phyloP scores from a whole-genome alignment of 2,113 vertebrate species.

The Aegithalos caudatus region DNA sequence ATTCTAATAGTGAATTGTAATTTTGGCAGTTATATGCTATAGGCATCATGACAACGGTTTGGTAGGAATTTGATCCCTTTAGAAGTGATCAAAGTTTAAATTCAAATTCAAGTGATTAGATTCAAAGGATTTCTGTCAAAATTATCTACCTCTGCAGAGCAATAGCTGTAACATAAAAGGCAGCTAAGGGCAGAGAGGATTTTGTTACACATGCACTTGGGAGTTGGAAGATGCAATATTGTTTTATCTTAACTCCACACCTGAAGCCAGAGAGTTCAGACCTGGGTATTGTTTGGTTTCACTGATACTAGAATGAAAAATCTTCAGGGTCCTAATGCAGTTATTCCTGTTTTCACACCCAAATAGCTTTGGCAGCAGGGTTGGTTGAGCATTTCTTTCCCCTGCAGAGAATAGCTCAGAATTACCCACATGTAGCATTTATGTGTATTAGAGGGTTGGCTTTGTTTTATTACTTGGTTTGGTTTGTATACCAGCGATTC shows the following conservation, averaged over 20 bases:
- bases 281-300: not conserved
- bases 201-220: not conserved
- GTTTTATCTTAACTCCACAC: not conserved
- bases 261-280: not conserved
- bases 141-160: not conserved
- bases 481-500: not conserved
- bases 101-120: not conserved
- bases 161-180: not conserved
- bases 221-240: not conserved
- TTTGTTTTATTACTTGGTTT: not conserved
- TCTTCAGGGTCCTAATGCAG: not conserved
- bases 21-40: not conserved
- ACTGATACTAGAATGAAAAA: not conserved
- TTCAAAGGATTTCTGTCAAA: not conserved
- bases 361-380: not conserved
- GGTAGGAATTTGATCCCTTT: not conserved
- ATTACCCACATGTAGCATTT: not conserved
- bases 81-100: not conserved
- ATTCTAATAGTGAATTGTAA: not conserved
- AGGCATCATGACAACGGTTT: not conserved
- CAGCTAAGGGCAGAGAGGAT: not conserved
- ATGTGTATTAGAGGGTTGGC: not conserved
- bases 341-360: not conserved
- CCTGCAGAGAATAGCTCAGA: not conserved
- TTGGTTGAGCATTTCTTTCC: not conserved